Percentiles rank a stretch among this genome's conserved stretches.
These are phyloP conservation scores for Drosophila hydei DNA, from an alignment of 1,140 invertebrate genomes.

Conservation along the genomic window DNA sequence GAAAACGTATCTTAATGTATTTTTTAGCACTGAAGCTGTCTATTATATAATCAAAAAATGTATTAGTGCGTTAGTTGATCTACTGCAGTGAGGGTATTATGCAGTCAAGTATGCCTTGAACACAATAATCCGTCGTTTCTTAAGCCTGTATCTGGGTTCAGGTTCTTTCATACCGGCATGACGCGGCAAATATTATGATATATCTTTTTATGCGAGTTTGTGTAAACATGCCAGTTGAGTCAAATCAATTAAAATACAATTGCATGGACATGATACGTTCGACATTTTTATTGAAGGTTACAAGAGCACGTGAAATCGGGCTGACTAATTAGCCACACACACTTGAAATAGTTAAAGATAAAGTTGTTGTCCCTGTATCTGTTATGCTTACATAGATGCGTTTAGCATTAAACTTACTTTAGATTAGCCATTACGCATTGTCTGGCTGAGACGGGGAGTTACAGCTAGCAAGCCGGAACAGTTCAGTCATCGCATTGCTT, in stretches of 20 bases:
- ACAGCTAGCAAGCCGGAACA: slow-evolving; percentile 28
- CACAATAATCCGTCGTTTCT: not conserved
- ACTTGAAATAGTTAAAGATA: slow-evolving; percentile 2
- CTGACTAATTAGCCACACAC: slow-evolving; percentile 28
- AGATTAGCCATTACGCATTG: not conserved
- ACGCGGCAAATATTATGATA: slow-evolving; percentile 18
- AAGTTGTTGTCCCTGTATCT: slow-evolving; percentile 5
- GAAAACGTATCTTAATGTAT: too few species aligned
- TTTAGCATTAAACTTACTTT: not conserved
- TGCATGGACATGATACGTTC: slow-evolving; percentile 28
- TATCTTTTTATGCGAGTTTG: slow-evolving; percentile 5
- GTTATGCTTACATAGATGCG: not conserved
- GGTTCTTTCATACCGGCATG: slow-evolving; percentile 44
- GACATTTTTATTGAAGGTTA: slow-evolving; percentile 25
- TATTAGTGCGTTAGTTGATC: too few species aligned
- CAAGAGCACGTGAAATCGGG: slow-evolving; percentile 20
- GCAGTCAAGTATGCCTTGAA: not conserved
- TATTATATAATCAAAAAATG: too few species aligned
- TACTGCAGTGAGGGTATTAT: too few species aligned
- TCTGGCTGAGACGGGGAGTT: slow-evolving; percentile 1
- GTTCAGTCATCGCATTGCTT: not conserved
- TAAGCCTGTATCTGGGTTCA: slow-evolving; percentile 10
- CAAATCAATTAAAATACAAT: slow-evolving; percentile 27
- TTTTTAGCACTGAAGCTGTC: too few species aligned
- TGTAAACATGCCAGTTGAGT: slow-evolving; percentile 20